Base-by-base conservation (phyloP, 2,113 vertebrate species). In the Stegastes partitus region DNA sequence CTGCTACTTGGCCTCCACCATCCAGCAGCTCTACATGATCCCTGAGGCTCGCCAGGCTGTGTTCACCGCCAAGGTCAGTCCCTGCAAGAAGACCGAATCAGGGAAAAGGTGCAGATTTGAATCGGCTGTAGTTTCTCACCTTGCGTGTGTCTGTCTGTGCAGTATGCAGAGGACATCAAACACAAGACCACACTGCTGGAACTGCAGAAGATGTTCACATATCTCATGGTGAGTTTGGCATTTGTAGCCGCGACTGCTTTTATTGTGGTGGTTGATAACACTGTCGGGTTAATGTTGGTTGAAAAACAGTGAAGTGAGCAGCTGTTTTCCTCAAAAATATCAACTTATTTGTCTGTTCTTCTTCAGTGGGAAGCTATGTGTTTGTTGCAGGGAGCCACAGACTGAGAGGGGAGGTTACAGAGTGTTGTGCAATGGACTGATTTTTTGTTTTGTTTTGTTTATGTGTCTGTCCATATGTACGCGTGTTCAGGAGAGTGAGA, bases 131-230 rank as follows among this genome's bases (percentile, higher is more conserved):
- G 16, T 49, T 26, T 34, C 39, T 84, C 12, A 87, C 45, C 28
- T 4, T 1, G 2, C 82, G 21, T 66, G 18, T 76, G 6, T 88
- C 64, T 76, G 39, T 77, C 34, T 68, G 74, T 69, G 8, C 82
- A 99, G 98, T 99, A 99, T 77, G 96, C 96, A 14, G 98, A 99
- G 93, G 98, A 99, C 59, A 99, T 99, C 92, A 99, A 99, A 92
- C 98, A 99, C 86, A 99, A 99, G 93, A 99, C 98, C 53, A 99
- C 98, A 2, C 94, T 99, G 4, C 93, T 99, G 87, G 98, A 99
- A 81, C 96, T 99, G 66, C 98, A 99, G 91, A 99, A 99, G 93
- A 99, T 99, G 98, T 99, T 99, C 94, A 99, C 98, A 0, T 99
- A 99, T 92, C 95, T 99, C 82, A 99, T 99, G 98, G 98, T 99